Base-by-base conservation (phyloP, 2,888 invertebrate species). In the Scrobipalpa atriplicella region DNA sequence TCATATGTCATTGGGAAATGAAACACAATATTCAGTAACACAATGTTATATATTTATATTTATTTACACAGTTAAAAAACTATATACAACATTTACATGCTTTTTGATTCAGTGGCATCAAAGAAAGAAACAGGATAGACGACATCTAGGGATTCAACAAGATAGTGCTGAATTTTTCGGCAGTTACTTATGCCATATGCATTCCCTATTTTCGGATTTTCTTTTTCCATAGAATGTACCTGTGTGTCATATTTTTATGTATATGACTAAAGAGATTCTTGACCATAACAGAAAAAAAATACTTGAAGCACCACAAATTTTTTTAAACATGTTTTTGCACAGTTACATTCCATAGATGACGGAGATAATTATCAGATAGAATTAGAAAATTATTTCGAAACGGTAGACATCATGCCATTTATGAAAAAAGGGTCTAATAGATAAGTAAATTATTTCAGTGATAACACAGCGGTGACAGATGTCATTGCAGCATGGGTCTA, bases 61-160 rank as follows among this genome's bases (percentile, higher is more conserved):
- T 73, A 75, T 62, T 62, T 62, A 62, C 47, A 62, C 43, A 74
- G 72, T 78, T 80, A 79, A 72, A 81, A 81, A 82, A 81, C 69
- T 75, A 80, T 56, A 29, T 78, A 74, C 58, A 58, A 47, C 41
- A 62, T 62, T 62, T 62, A 47, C 62, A 62, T 62, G 58, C 36
- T 47, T 39, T 9, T 61, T 61, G 38, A 39, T 16, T 58, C 21
- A 29, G 29, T 21, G 19, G 21, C 29, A 56, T 56, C 29, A 56
- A 13, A 56, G 36, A 36, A 56, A 10, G 29, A 29, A 36, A 29
- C 6, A 29, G 19, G 19, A 56, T 29, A 56, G 56, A 56, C 56
- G n/a, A 56, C 56, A 56, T 56, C 36, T 56, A 56, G 13, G 56
- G 36, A 51, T 16, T 16, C 29, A 29, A 29, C 2, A 29, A 29